Evolutionary conservation across 2,888 invertebrate species (phyloP).

Genomic region (Tortrix viridana): DNA sequence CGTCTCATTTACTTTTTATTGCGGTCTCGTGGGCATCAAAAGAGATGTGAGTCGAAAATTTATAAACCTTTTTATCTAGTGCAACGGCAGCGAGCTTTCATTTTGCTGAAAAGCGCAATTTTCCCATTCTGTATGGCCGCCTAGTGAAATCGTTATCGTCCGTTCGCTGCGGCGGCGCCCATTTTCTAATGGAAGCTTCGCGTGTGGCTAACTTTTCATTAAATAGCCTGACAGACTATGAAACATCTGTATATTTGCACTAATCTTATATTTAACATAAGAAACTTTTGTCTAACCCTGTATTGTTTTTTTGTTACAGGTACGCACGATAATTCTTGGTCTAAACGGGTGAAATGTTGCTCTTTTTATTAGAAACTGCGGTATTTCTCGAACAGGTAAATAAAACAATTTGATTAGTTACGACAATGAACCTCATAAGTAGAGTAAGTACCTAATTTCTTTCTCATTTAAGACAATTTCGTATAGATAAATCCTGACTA

Average conservation of each 20-base stretch:
- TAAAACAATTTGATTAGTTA: too few species aligned
- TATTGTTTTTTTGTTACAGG: slow-evolving; percentile 27
- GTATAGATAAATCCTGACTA: too few species aligned
- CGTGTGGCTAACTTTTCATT: slow-evolving; percentile 76
- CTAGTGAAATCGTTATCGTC: slow-evolving; percentile 79
- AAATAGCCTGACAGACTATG: slow-evolving; percentile 43
- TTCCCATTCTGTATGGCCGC: slow-evolving; percentile 76
- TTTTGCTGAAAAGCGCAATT: slow-evolving; percentile 81
- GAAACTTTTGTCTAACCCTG: neutral
- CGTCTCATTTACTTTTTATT: slow-evolving; percentile 25
- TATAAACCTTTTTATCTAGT: slow-evolving; percentile 65
- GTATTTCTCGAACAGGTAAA: too few species aligned
- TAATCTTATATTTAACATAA: neutral
- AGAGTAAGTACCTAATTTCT: too few species aligned
- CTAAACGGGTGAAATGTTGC: neutral
- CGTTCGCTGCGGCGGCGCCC: slow-evolving; percentile 70
- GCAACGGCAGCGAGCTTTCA: slow-evolving; percentile 70
- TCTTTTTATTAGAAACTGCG: too few species aligned
- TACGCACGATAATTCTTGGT: slow-evolving; percentile 1
- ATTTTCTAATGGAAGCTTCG: slow-evolving; percentile 80
- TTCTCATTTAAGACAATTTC: too few species aligned
- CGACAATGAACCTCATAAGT: too few species aligned
- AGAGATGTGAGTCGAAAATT: slow-evolving; percentile 56
- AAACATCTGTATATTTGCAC: slow-evolving; percentile 16
- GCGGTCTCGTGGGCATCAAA: slow-evolving; percentile 49